Conservation (phyloP, 2,888 invertebrate species). For the Tipula helvola region DNA sequence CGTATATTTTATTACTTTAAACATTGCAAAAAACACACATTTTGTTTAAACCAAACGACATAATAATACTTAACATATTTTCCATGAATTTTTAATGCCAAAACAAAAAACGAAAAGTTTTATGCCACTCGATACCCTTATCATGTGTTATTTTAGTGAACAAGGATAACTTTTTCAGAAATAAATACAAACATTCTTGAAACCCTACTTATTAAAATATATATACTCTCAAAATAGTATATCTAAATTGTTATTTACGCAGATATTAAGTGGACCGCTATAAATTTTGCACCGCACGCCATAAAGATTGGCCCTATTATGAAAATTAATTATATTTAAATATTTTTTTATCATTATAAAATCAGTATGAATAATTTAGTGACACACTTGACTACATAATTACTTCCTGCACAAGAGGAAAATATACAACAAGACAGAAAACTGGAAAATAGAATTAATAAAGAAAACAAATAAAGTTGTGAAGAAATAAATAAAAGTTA, state of each 20-base stretch:
- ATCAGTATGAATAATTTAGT: not conserved
- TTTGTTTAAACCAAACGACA: not conserved
- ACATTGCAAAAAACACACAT: not conserved
- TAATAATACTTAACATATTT: not conserved
- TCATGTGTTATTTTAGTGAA: no score
- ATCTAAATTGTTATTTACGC: no score
- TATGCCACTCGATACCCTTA: not conserved
- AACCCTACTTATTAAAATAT: no score
- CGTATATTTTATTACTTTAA: not conserved
- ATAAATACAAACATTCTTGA: no score
- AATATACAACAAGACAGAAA: not conserved
- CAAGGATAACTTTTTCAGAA: no score
- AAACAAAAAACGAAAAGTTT: not conserved
- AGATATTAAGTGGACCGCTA: not conserved
- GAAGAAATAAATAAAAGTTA: not conserved
- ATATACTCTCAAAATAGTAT: no score
- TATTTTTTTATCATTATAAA: not conserved
- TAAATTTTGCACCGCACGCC: not conserved
- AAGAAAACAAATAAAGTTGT: not conserved
- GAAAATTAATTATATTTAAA: not conserved
- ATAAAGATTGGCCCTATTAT: not conserved
- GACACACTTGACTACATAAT: not conserved
- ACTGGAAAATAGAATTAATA: not conserved
- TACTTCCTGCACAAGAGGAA: not conserved
- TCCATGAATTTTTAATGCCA: not conserved